These are phyloP conservation scores for Lasioglossum vierecki DNA, from an alignment of 2,888 invertebrate genomes.

Conservation along the genomic window DNA sequence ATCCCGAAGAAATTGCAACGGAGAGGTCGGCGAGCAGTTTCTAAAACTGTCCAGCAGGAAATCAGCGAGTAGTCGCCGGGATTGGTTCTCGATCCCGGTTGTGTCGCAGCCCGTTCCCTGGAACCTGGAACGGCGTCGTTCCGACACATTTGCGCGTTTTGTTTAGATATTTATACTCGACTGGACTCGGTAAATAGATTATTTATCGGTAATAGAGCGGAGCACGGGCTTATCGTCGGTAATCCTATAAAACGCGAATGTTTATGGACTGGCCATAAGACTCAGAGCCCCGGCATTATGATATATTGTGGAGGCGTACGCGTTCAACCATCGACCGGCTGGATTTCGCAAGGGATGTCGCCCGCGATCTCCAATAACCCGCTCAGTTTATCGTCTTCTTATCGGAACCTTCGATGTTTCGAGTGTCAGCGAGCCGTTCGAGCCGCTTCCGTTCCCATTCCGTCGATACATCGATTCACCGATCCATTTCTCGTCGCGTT, in stretches of 20 bases:
- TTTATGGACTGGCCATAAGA: constrained; percentile 49
- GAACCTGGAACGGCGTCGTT: constrained; percentile 10
- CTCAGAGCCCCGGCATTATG: constrained; percentile 15
- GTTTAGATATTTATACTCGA: constrained; percentile 31
- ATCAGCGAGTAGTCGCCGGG: constrained; percentile 1
- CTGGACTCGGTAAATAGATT: constrained; percentile 20
- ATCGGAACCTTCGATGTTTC: constrained; percentile 18
- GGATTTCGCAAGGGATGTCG: constrained; percentile 14
- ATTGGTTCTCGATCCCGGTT: constrained; percentile 21
- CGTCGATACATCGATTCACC: constrained; percentile 9
- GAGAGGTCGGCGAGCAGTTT: background rate
- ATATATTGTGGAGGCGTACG: constrained; percentile 25
- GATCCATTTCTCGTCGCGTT: background rate
- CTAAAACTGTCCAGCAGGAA: background rate
- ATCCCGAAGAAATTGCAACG: background rate
- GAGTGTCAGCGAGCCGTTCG: background rate
- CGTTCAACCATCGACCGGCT: constrained; percentile 11
- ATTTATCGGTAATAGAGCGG: constrained; percentile 31
- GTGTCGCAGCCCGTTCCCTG: background rate
- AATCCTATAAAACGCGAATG: constrained; percentile 44
- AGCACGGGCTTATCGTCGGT: constrained; percentile 48
- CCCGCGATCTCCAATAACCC: constrained; percentile 14
- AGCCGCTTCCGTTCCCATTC: constrained; percentile 4
- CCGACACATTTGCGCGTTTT: constrained; percentile 16
- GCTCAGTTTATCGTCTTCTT: constrained; percentile 22